Conservation (phyloP, 2,888 invertebrate genomes). For the Sesia bembeciformis region DNA sequence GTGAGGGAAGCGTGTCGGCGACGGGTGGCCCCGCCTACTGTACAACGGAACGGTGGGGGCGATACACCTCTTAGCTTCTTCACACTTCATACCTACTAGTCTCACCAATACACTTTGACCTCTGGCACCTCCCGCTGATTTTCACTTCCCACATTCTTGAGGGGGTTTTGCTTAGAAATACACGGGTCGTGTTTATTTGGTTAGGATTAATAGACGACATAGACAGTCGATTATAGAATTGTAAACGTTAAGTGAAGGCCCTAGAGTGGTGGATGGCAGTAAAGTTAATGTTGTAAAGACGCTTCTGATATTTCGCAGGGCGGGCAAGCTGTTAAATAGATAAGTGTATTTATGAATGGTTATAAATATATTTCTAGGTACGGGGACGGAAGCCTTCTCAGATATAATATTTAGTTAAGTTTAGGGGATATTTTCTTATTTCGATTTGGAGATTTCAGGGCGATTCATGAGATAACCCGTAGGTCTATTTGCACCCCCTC, state of each 20-base stretch:
- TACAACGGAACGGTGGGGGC: slow-evolving; percentile 44
- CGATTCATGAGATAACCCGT: no score
- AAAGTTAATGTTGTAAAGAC: slow-evolving; percentile 15
- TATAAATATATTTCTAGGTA: slow-evolving; percentile 16
- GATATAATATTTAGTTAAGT: no score
- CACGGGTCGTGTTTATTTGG: slow-evolving; percentile 30
- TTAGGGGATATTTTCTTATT: no score
- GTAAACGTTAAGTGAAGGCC: slow-evolving; percentile 11
- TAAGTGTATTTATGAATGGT: slow-evolving; percentile 32
- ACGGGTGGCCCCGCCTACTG: slow-evolving; percentile 51
- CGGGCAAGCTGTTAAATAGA: slow-evolving; percentile 49
- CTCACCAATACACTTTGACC: slow-evolving; percentile 34
- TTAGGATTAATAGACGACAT: slow-evolving; percentile 20
- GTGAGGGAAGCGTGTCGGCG: slow-evolving; percentile 27
- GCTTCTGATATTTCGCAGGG: slow-evolving; percentile 48
- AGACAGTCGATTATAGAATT: slow-evolving; percentile 16
- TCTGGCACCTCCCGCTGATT: slow-evolving; percentile 21
- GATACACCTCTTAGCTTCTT: slow-evolving; percentile 69
- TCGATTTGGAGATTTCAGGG: no score
- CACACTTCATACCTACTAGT: slow-evolving; percentile 68
- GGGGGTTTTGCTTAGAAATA: slow-evolving; percentile 3
- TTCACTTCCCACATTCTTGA: no score
- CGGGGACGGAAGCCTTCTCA: background rate
- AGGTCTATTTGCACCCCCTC: no score
- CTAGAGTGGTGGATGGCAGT: slow-evolving; percentile 10